A percentile compares a stretch with the other conserved stretches of the same genome.
Evolutionary conservation across 2,888 invertebrate genomes (phyloP).

Genomic region (Cerastis rubricosa): DNA sequence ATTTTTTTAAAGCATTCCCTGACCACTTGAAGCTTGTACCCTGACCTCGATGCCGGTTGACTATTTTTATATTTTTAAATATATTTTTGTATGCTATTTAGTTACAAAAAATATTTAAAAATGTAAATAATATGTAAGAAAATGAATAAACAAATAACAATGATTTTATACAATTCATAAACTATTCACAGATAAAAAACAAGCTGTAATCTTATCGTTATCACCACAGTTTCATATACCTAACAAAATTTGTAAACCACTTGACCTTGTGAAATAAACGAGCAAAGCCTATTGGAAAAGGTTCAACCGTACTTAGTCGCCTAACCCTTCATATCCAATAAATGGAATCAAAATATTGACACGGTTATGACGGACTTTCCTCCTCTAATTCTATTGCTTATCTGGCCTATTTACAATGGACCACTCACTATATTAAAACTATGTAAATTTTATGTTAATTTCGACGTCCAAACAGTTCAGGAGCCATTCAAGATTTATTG

Average conservation of each 20-base stretch:
- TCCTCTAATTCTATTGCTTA: constrained; percentile 50
- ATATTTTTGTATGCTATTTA: too few relatives aligned
- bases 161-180: not conserved
- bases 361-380: constrained; percentile 36
- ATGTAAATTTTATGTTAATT: constrained; percentile 64
- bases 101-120: too few relatives aligned
- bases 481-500: constrained; percentile 29
- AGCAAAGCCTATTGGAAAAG: constrained; percentile 21
- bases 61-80: too few relatives aligned
- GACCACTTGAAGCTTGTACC: too few relatives aligned
- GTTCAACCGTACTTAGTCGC: constrained; percentile 35
- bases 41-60: too few relatives aligned
- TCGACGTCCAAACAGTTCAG: constrained; percentile 18
- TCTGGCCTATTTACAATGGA: constrained; percentile 49
- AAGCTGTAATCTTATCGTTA: not conserved
- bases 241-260: constrained; percentile 31
- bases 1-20: not conserved
- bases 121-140: too few relatives aligned
- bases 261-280: constrained; percentile 26
- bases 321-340: constrained; percentile 35
- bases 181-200: not conserved
- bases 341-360: constrained; percentile 53
- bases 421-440: constrained; percentile 46
- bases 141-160: too few relatives aligned
- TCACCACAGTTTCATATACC: not conserved